Evolutionary conservation across 2,888 invertebrate species (phyloP).

Genomic region (Asteroscopus sphinx): DNA sequence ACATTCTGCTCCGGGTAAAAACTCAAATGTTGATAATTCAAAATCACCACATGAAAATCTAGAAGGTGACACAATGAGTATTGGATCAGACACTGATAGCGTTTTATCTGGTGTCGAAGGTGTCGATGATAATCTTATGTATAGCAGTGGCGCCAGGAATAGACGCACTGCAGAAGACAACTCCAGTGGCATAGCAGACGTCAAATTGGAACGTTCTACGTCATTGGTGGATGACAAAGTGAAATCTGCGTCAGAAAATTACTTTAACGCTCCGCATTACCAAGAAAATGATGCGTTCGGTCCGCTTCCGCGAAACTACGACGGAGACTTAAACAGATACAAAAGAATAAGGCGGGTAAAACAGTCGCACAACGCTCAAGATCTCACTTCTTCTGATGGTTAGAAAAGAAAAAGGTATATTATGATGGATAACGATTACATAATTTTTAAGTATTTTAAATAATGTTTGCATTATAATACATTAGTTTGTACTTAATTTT

Average conservation of each 20-base stretch:
- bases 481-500: slow-evolving; percentile 58
- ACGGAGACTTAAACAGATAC: slow-evolving; percentile 75
- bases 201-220: slow-evolving; percentile 57
- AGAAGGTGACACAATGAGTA: slow-evolving; percentile 63
- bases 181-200: slow-evolving; percentile 40
- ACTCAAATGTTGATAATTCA: slow-evolving; percentile 43
- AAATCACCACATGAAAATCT: slow-evolving; percentile 56
- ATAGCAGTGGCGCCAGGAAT: slow-evolving; percentile 68
- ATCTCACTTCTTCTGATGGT: slow-evolving; percentile 41
- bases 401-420: slow-evolving; percentile 31
- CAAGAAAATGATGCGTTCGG: slow-evolving; percentile 80
- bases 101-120: slow-evolving; percentile 80
- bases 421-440: slow-evolving; percentile 18
- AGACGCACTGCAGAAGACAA: slow-evolving; percentile 66
- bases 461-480: slow-evolving; percentile 46
- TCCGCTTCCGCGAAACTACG: slow-evolving; percentile 71
- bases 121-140: slow-evolving; percentile 83
- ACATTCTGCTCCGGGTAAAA: slow-evolving; percentile 40
- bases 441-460: slow-evolving; percentile 60
- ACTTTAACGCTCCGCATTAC: slow-evolving; percentile 68
- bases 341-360: slow-evolving; percentile 82
- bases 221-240: slow-evolving; percentile 58
- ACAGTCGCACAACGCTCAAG: slow-evolving; percentile 58
- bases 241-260: slow-evolving; percentile 61
- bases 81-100: slow-evolving; percentile 82